Evolutionary conservation across 2,113 vertebrate species (phyloP).

Genomic region (Lota lota): DNA sequence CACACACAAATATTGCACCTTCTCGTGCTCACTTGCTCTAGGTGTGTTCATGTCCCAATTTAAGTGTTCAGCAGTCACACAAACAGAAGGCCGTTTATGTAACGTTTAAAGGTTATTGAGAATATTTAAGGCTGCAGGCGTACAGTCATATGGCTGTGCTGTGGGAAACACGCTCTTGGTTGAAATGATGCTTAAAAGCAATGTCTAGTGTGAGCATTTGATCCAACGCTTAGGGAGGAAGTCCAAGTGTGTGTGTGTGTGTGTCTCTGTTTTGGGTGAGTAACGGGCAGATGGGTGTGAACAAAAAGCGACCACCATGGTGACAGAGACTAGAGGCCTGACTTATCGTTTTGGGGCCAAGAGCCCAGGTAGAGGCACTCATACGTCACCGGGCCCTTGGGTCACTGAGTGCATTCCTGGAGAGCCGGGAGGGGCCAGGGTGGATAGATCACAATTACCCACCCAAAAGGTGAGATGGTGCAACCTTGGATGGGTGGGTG

Average conservation of each 20-base stretch:
- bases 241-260: too few species aligned
- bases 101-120: too few species aligned
- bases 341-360: slow-evolving; percentile 33
- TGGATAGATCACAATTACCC: slow-evolving; percentile 38
- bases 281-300: slow-evolving; percentile 32
- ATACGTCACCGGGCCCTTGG: slow-evolving; percentile 16
- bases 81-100: neutral
- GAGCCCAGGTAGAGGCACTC: slow-evolving; percentile 18
- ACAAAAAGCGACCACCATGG: slow-evolving; percentile 61
- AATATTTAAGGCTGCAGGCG: too few species aligned
- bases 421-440: neutral
- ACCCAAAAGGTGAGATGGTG: slow-evolving; percentile 14
- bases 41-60: neutral
- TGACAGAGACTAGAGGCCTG: slow-evolving; percentile 17
- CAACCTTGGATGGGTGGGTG: slow-evolving; percentile 18
- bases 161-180: too few species aligned
- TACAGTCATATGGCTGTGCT: too few species aligned
- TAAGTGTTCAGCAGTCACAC: neutral
- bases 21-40: neutral
- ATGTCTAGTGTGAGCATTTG: too few species aligned
- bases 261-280: neutral
- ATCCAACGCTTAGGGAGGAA: too few species aligned
- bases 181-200: too few species aligned
- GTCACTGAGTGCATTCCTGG: slow-evolving; percentile 39
- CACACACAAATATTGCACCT: neutral